A percentile compares a stretch with the other conserved stretches of the same genome.
phyloP scores from a whole-genome alignment of 2,113 vertebrate species.

The Centropus bengalensis region DNA sequence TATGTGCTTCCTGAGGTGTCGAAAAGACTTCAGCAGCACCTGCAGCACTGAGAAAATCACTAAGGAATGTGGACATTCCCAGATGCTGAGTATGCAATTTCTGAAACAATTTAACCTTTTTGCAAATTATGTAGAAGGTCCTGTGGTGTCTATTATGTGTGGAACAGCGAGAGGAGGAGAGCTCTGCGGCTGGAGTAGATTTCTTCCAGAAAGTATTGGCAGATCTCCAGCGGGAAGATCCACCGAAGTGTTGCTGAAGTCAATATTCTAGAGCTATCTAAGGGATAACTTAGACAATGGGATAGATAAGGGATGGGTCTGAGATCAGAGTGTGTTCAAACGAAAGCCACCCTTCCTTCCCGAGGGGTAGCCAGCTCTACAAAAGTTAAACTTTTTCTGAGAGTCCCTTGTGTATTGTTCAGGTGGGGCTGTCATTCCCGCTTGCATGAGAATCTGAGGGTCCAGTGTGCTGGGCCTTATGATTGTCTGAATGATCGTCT shows the following conservation, averaged over 20 bases:
- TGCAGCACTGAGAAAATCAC: not conserved
- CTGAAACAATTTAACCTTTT: not conserved
- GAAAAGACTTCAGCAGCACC: not conserved
- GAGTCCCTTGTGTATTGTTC: not conserved
- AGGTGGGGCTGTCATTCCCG: accelerated
- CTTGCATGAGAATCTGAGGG: not conserved
- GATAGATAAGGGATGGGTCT: not conserved
- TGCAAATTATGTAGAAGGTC: not conserved
- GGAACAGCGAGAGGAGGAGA: not conserved
- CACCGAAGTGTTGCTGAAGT: not conserved
- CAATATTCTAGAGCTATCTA: not conserved
- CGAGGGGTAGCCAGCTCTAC: not conserved
- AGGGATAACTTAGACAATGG: no score
- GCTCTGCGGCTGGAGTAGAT: not conserved
- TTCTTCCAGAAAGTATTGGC: not conserved
- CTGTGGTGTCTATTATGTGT: not conserved
- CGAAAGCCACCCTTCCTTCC: not conserved
- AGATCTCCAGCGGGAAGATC: not conserved
- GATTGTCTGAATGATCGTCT: not conserved
- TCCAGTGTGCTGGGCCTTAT: not conserved
- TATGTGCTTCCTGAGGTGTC: not conserved
- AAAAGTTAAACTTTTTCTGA: not conserved
- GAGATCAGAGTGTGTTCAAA: not conserved
- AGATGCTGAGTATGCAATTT: not conserved
- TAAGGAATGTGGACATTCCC: not conserved